Conservation (phyloP, 2,888 invertebrate genomes). For the Eristalis tenax region DNA sequence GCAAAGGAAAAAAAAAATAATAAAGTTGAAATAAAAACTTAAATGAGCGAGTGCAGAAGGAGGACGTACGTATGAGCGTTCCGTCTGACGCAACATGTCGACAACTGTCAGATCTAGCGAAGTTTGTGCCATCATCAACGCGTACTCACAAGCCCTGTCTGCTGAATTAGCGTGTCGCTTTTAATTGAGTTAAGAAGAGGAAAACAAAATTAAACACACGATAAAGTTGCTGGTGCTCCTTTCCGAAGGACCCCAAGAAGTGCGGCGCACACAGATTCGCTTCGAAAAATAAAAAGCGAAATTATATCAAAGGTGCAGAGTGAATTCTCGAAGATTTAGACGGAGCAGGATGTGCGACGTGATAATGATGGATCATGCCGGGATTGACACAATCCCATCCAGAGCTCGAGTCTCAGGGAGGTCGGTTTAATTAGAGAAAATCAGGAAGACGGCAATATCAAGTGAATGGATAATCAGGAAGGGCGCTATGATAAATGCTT, state of each 20-base stretch:
- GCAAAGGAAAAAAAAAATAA: not conserved
- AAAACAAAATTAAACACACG: constrained; percentile 25
- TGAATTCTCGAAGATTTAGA: not conserved
- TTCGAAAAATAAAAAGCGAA: not conserved
- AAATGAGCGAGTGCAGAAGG: constrained; percentile 28
- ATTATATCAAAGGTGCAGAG: not conserved
- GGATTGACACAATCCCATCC: not conserved
- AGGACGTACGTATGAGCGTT: constrained; percentile 1
- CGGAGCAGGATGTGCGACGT: not conserved
- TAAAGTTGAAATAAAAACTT: constrained; percentile 14
- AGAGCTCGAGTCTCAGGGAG: not conserved
- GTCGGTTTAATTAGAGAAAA: not conserved
- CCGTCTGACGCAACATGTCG: not conserved
- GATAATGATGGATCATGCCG: not conserved
- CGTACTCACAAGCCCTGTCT: not conserved
- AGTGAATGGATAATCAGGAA: not conserved
- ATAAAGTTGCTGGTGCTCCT: not conserved
- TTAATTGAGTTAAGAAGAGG: constrained; percentile 64
- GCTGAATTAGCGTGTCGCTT: constrained; percentile 59
- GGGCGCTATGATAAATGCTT: not conserved
- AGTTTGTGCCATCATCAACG: constrained; percentile 33
- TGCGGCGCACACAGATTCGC: not conserved
- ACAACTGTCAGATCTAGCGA: constrained; percentile 18
- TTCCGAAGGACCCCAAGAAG: not conserved
- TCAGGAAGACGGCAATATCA: not conserved